Evolutionary conservation across 2,888 invertebrate genomes (phyloP), one percentile per base, ranked within the genome.

Genomic region (Isoperla grammatica): DNA sequence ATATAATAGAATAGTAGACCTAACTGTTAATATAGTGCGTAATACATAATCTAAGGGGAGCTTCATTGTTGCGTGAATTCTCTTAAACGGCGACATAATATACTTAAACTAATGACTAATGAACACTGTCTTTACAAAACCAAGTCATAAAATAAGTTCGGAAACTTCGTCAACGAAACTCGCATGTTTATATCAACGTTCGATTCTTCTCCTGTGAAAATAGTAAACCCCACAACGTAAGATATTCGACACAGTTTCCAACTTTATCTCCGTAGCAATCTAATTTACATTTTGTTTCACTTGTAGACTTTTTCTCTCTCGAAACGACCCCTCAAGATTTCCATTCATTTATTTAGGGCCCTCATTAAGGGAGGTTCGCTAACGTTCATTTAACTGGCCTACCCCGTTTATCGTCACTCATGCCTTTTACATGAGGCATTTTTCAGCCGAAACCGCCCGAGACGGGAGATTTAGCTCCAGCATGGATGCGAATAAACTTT

Each of bases 331-430:
- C 17, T 35, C 19, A 55, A 55, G 56, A 56, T 61, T 54, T 39
- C 54, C 58, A 42, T 61, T 61, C 43, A 59, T 61, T 61, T 59
- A 61, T 59, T 56, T 56, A 61, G 49, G 54, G 53, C 46, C 39
- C 57, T 57, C 61, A 57, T 61, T 57, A 61, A 54, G 56, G 42
- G 35, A 23, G 12, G 15, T 23, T 13, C 46, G 42, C 46, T 40
- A 17, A 45, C 11, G n/a, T 45, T 45, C 39, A 17, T 53, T 53
- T 53, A 39, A 39, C 49, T 17, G 11, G 20, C 35, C 2, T 13
- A 6, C 55, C 19, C 15, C 56, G 61, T 61, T 61, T 56, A 62
- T 62, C 48, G 57, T 50, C 49, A n/a, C 60, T 62, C 57, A 57
- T 57, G 57, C 57, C 48, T 60, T 62, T 60, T 56, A 53, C 62